phyloP scores from a whole-genome alignment of 2,888 invertebrate species.

The Congeria kusceri region DNA sequence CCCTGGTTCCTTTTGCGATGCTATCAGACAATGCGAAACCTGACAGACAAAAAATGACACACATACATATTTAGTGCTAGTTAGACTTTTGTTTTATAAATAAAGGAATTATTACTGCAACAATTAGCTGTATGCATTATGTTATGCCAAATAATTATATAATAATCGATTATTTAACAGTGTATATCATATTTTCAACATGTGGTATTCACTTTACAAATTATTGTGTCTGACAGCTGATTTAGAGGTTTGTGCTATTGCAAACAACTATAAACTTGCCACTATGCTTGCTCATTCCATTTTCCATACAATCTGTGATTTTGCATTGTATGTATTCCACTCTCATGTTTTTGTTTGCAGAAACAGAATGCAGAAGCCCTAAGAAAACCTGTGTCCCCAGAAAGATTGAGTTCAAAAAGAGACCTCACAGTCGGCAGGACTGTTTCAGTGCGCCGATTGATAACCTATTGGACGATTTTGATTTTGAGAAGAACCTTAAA shows the following conservation, averaged over 20 bases:
- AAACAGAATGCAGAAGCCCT: conserved; percentile 51
- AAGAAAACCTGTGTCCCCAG: conserved; percentile 84
- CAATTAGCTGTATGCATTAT: too few relatives aligned
- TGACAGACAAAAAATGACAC: neutral
- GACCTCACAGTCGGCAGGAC: conserved; percentile 87
- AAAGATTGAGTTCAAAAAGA: conserved; percentile 87
- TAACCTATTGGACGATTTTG: conserved; percentile 92
- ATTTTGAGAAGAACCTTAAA: conserved; percentile 97
- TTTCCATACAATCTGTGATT: neutral
- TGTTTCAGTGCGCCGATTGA: conserved; percentile 92
- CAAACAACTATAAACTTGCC: neutral
- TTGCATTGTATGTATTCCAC: neutral
- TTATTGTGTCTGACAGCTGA: too few relatives aligned
- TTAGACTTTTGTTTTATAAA: too few relatives aligned
- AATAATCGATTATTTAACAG: too few relatives aligned
- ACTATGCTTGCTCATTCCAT: too few relatives aligned
- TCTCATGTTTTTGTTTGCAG: conserved; percentile 41
- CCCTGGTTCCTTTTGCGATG: too few relatives aligned
- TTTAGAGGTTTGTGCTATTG: neutral
- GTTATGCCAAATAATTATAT: too few relatives aligned
- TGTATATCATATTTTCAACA: too few relatives aligned
- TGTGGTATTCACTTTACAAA: too few relatives aligned
- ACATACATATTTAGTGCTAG: neutral
- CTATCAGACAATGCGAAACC: neutral
- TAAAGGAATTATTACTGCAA: too few relatives aligned